Evolutionary conservation across 1,140 invertebrate genomes (phyloP).

Genomic region (Pachyrhynchus sulphureomaculatus): DNA sequence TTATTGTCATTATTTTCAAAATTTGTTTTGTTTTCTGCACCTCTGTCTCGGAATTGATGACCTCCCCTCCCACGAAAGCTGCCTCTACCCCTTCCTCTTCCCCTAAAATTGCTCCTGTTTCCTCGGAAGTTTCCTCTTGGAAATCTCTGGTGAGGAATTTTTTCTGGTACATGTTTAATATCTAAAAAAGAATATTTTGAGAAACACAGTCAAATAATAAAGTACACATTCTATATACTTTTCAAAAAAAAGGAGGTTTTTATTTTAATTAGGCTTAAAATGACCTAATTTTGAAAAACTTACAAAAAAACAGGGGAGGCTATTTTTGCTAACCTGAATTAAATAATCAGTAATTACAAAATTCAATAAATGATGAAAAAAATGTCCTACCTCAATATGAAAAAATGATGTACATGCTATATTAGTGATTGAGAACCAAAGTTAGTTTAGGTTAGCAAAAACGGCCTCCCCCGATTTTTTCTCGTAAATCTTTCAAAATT

Average conservation of each 20-base stretch:
- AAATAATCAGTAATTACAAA: no score
- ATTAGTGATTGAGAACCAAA: background rate
- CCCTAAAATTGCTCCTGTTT: constrained; percentile 3
- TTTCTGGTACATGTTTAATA: constrained; percentile 36
- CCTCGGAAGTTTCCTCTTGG: background rate
- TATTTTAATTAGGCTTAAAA: no score
- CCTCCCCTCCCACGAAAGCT: constrained; percentile 29
- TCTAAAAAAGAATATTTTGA: constrained; percentile 15
- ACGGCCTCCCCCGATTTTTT: no score
- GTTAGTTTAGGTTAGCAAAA: no score
- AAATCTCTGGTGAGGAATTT: background rate
- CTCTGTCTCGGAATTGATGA: constrained; percentile 14
- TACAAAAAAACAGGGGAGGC: no score
- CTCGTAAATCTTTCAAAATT: no score
- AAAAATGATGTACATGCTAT: no score
- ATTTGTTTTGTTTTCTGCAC: background rate
- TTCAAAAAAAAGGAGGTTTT: no score
- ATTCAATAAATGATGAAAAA: no score
- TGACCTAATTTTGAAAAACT: no score
- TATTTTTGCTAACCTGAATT: no score
- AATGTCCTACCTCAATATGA: no score
- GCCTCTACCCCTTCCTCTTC: constrained; percentile 29
- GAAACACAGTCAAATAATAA: background rate
- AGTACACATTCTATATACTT: background rate
- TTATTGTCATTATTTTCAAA: background rate